phyloP scores from a whole-genome alignment of 2,888 invertebrate species.

The Steromphala cineraria region DNA sequence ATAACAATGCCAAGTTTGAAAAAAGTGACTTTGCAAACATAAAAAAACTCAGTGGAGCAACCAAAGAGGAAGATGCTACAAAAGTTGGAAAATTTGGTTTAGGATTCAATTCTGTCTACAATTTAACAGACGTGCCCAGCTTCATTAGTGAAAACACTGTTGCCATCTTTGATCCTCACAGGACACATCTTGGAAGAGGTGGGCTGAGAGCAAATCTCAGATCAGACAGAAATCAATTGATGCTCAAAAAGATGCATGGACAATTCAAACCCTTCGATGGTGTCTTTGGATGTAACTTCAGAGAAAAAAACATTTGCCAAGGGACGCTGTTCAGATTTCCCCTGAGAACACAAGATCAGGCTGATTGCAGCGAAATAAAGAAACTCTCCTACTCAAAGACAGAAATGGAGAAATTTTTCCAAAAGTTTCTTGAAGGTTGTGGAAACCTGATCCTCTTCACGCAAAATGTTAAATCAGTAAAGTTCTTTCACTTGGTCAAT shows the following conservation, averaged over 20 bases:
- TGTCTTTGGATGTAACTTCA: slow-evolving; percentile 54
- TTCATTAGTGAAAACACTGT: slow-evolving; percentile 66
- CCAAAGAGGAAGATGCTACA: slow-evolving; percentile 54
- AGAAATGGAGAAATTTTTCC: slow-evolving; percentile 60
- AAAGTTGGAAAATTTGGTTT: slow-evolving; percentile 70
- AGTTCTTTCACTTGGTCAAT: slow-evolving; percentile 58
- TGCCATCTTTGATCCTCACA: slow-evolving; percentile 72
- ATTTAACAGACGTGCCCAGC: slow-evolving; percentile 71
- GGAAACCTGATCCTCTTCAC: slow-evolving; percentile 70
- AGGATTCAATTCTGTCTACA: slow-evolving; percentile 72
- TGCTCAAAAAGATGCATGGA: slow-evolving; percentile 43
- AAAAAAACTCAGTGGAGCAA: slow-evolving; percentile 60
- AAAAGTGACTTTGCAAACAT: slow-evolving; percentile 64
- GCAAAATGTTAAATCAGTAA: slow-evolving; percentile 65
- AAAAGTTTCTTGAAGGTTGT: slow-evolving; percentile 54
- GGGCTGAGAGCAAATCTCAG: slow-evolving; percentile 55
- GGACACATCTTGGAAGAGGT: slow-evolving; percentile 55
- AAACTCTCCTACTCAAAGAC: slow-evolving; percentile 50
- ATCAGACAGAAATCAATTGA: slow-evolving; percentile 34
- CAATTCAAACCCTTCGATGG: slow-evolving; percentile 63
- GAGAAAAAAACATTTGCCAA: slow-evolving; percentile 32
- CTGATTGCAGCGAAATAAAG: slow-evolving; percentile 64
- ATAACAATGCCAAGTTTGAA: slow-evolving; percentile 62
- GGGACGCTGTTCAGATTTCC: slow-evolving; percentile 72
- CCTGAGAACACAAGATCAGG: slow-evolving; percentile 62